Evolutionary conservation across 2,888 invertebrate species (phyloP), one percentile per base, ranked within the genome.

Genomic region (Phengaris alcon): DNA sequence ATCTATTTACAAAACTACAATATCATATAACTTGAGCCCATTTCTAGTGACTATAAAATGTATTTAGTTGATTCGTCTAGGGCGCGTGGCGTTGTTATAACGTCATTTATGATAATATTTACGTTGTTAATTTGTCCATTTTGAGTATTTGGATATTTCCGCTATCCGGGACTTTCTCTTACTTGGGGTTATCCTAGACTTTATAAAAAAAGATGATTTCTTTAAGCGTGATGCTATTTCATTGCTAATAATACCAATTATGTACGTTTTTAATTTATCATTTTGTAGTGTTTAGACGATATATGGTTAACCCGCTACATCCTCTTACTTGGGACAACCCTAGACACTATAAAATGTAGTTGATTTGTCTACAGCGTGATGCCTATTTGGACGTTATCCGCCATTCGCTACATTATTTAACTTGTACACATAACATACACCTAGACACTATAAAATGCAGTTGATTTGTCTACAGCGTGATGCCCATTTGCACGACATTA

Each of bases 61-160:
- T 44, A n/a, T n/a, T n/a, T n/a, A 64, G 35, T 64, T 64, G 35
- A 64, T 35, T 44, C 64, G 35, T 64, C 64, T 64, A 64, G 9
- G 64, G 64, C 64, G 6, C 12, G 64, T 35, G 35, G 35, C 4
- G 35, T 35, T 35, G 2, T 35, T 35, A 52, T 52, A 48, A 48
- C 48, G 48, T 48, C 5, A 48, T 48, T 4, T 6, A 3, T 48
- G 48, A 48, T 48, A 48, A 7, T 48, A 48, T 48, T 3, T 48
- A 48, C 48, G 8, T 6, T 48, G 48, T 7, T 48, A 48, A 48
- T 48, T 48, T 8, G 6, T 7, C 6, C 1, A 48, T 48, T 48
- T 6, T 3, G 1, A 7, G 48, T 8, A 1, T 48, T 48, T 48
- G 6, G 48, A 48, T 48, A 48, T 7, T n/a, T n/a, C 4, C 6